These are phyloP conservation scores for Myotis planiceps DNA, from an alignment of 2,797 vertebrate genomes.

Conservation along the genomic window DNA sequence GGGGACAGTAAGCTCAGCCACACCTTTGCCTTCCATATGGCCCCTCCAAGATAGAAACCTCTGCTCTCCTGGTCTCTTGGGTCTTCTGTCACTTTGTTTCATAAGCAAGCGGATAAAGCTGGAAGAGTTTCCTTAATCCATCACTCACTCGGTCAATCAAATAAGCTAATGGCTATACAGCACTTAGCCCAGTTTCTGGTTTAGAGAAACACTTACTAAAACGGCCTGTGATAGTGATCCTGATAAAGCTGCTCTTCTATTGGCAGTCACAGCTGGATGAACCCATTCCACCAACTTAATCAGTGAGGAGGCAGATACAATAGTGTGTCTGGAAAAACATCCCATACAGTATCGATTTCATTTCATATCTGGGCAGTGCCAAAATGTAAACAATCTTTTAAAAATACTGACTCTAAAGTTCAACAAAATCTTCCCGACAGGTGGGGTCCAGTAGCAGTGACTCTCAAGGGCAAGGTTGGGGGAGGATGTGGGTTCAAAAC, in stretches of 20 bases:
- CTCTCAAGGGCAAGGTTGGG: neutral
- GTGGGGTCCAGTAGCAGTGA: neutral
- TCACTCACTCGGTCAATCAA: neutral
- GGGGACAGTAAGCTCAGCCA: neutral
- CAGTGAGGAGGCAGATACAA: neutral
- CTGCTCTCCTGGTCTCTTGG: neutral
- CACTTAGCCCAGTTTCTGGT: neutral
- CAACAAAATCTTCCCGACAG: neutral
- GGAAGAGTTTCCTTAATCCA: too few species aligned
- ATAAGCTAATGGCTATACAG: neutral
- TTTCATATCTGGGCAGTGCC: neutral
- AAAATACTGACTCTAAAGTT: neutral
- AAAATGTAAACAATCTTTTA: neutral
- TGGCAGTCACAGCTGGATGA: neutral
- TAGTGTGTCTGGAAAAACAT: neutral
- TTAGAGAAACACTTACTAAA: neutral
- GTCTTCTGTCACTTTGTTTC: neutral
- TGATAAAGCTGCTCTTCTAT: neutral
- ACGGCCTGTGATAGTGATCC: neutral
- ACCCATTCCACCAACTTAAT: neutral
- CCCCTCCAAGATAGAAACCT: neutral
- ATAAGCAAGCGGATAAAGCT: neutral
- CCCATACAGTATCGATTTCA: neutral
- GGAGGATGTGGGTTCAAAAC: rapidly evolving
- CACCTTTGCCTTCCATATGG: neutral